Conservation (phyloP, 2,113 vertebrate species). For the Passer montanus region DNA sequence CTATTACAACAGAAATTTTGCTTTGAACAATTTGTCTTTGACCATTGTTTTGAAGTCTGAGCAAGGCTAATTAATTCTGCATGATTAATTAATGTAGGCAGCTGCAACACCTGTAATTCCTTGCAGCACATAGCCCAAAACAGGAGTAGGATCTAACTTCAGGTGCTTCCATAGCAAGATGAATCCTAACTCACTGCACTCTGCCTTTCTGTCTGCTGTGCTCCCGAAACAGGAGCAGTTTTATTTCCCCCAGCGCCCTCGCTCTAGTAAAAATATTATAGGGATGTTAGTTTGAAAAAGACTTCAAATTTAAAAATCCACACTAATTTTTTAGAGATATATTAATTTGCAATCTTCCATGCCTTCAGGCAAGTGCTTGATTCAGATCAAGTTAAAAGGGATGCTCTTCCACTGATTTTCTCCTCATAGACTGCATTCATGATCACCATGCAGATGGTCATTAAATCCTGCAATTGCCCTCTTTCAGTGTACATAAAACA, state of each 20-base stretch:
- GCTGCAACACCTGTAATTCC: neutral
- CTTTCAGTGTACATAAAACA: neutral
- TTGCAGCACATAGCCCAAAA: neutral
- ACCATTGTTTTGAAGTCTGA: neutral
- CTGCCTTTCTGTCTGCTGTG: neutral
- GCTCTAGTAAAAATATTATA: neutral
- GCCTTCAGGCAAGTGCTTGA: neutral
- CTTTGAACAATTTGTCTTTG: neutral
- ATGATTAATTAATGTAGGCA: neutral
- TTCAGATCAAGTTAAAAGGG: neutral
- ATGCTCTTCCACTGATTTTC: neutral
- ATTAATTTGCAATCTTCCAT: neutral
- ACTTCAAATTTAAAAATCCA: neutral
- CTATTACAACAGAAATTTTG: neutral
- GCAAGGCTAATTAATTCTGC: neutral
- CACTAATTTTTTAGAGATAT: neutral
- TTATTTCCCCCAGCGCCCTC: too few relatives aligned
- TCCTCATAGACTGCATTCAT: neutral
- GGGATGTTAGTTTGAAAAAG: neutral
- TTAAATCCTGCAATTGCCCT: neutral
- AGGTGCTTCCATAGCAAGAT: neutral
- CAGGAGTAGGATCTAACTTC: neutral
- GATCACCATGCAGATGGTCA: neutral
- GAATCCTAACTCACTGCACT: neutral
- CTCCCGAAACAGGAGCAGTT: neutral